Conservation (phyloP, 1,140 invertebrate species). For the Drosophila albomicans region DNA sequence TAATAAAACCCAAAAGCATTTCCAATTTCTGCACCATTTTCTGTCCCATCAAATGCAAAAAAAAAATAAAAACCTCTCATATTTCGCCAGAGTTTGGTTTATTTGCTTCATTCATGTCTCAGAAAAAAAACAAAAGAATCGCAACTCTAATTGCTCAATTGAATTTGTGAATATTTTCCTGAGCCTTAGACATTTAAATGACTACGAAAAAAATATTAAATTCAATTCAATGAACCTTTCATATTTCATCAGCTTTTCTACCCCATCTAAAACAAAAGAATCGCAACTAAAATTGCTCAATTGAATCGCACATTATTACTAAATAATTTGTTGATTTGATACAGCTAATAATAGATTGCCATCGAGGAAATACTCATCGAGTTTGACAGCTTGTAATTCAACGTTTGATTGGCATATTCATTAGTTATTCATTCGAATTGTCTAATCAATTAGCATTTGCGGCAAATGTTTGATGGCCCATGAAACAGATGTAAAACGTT, state of each 20-base stretch:
- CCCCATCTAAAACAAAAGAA: neutral
- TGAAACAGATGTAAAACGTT: conserved; percentile 54
- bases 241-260: neutral
- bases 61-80: no score
- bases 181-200: no score
- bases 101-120: no score
- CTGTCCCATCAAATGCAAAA: no score
- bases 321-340: neutral
- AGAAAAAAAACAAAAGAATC: neutral
- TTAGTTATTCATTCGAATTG: neutral
- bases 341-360: neutral
- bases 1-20: no score
- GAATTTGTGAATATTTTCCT: neutral
- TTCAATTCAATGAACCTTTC: no score
- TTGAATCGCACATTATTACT: neutral
- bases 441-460: conserved; percentile 35
- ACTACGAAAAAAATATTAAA: no score
- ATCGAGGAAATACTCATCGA: conserved; percentile 6
- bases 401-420: conserved; percentile 20
- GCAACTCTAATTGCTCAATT: no score
- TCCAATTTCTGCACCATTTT: no score
- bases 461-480: conserved; percentile 49
- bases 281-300: conserved; percentile 3
- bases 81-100: neutral
- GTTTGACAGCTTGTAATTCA: conserved; percentile 12